Evolutionary conservation across 2,888 invertebrate species (phyloP).

Genomic region (Rotaria socialis): DNA sequence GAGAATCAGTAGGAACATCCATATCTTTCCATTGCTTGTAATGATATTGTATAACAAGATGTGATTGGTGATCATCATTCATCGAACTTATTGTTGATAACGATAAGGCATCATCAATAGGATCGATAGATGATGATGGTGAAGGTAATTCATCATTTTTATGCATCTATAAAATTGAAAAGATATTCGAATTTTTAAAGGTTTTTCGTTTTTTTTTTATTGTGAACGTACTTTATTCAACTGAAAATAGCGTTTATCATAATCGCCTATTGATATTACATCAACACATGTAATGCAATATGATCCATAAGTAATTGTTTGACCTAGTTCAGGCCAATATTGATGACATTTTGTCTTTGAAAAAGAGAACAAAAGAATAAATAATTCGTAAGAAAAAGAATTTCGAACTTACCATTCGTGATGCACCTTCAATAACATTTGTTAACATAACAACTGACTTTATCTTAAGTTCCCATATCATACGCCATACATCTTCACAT

Average conservation of each 20-base stretch:
- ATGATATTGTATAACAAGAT: constrained; percentile 20
- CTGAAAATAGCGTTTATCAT: constrained; percentile 33
- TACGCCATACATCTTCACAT: constrained; percentile 19
- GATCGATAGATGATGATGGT: not conserved
- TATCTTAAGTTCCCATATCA: constrained; percentile 33
- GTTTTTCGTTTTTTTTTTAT: not conserved
- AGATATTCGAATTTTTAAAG: constrained; percentile 45
- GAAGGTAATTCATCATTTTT: not conserved
- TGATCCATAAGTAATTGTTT: not conserved
- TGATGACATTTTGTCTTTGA: constrained; percentile 17
- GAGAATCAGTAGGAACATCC: constrained; percentile 17
- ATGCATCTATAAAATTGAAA: constrained; percentile 60
- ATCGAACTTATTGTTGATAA: not conserved
- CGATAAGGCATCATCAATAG: not conserved
- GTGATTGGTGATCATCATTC: not conserved
- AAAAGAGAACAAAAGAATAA: not conserved
- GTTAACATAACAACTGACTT: constrained; percentile 35
- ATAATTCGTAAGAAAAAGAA: not conserved
- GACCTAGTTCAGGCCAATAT: constrained; percentile 28
- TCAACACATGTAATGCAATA: constrained; percentile 12
- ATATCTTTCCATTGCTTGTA: constrained; percentile 27
- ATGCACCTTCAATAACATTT: constrained; percentile 37
- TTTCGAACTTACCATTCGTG: not conserved
- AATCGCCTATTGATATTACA: not conserved
- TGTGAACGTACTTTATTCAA: not conserved